These are phyloP conservation scores for Shinisaurus crocodilurus DNA, from an alignment of 2,113 vertebrate genomes.

Conservation along the genomic window DNA sequence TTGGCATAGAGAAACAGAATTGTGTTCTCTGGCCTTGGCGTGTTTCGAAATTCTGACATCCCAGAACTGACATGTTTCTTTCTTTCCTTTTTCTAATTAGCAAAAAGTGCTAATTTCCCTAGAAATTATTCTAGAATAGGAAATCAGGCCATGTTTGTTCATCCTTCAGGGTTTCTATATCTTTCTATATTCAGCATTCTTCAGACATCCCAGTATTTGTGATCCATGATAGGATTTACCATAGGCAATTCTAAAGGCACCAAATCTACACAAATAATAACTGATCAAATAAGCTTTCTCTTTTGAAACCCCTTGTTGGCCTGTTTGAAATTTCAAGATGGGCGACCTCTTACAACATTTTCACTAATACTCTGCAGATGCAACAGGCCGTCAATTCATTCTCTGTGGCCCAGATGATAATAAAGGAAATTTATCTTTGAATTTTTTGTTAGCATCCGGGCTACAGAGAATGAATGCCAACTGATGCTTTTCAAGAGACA, in stretches of 20 bases:
- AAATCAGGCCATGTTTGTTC: constrained; percentile 47
- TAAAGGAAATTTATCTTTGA: neutral
- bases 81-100: constrained; percentile 28
- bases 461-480: neutral
- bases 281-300: constrained; percentile 17
- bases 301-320: constrained; percentile 3
- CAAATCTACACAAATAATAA: constrained; percentile 17
- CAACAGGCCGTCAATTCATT: constrained; percentile 19
- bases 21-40: neutral
- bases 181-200: neutral
- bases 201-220: constrained; percentile 27
- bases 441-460: too few species aligned
- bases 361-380: neutral
- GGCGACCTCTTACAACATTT: neutral
- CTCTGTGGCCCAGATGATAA: neutral
- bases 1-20: neutral
- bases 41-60: constrained; percentile 1
- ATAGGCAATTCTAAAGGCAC: neutral
- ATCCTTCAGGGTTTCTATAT: constrained; percentile 19
- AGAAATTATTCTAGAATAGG: constrained; percentile 31
- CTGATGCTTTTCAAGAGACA: neutral
- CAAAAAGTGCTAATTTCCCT: constrained; percentile 5
- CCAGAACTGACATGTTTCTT: constrained; percentile 20
- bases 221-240: constrained; percentile 5
- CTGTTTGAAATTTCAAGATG: neutral